These are phyloP conservation scores for Dorcus hopei DNA, from an alignment of 2,888 invertebrate species.

Conservation along the genomic window DNA sequence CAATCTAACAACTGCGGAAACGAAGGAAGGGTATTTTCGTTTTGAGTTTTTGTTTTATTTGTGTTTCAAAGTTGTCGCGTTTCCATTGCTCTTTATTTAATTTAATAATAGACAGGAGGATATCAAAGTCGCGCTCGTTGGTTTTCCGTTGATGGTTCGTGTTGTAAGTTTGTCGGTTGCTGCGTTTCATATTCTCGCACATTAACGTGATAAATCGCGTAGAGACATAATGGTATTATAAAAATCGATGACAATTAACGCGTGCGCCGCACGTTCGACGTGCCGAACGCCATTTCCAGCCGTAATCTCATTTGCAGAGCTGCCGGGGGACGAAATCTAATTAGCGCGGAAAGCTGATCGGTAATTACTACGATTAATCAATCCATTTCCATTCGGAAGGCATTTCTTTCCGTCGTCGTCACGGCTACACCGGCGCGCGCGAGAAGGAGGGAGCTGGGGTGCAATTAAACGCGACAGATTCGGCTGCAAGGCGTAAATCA, in stretches of 20 bases:
- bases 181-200: background rate
- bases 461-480: no score
- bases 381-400: conserved; percentile 49
- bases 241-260: conserved; percentile 54
- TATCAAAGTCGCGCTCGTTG: no score
- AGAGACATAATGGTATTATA: conserved; percentile 49
- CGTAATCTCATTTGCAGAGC: conserved; percentile 51
- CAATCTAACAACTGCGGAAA: no score
- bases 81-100: no score
- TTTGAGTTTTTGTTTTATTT: no score
- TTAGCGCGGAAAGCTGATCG: conserved; percentile 52
- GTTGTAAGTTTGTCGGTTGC: no score
- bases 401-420: conserved; percentile 36
- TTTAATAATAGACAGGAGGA: no score
- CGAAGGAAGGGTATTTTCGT: no score
- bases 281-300: conserved; percentile 50
- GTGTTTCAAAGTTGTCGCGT: no score
- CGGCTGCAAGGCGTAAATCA: conserved; percentile 30
- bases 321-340: conserved; percentile 49
- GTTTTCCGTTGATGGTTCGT: no score
- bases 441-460: no score
- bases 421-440: background rate
- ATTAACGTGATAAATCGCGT: conserved; percentile 49
- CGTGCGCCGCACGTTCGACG: conserved; percentile 45
- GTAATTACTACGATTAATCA: conserved; percentile 59